Conservation (phyloP, 2,113 vertebrate species). For the Natator depressus region DNA sequence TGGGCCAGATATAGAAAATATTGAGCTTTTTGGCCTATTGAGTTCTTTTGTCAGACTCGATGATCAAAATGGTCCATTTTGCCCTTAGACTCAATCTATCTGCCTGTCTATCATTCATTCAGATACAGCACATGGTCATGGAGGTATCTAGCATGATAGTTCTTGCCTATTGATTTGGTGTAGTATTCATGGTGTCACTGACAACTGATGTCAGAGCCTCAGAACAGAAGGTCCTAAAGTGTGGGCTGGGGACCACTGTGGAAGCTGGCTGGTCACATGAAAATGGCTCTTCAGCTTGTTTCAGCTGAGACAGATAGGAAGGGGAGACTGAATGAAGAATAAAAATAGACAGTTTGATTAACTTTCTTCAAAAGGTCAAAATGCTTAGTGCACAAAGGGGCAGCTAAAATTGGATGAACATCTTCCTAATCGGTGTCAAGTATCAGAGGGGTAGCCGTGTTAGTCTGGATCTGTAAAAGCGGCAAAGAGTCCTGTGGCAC, state of each 20-base stretch:
- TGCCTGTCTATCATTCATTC: neutral
- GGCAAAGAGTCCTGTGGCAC: too few relatives aligned
- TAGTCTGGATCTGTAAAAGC: too few relatives aligned
- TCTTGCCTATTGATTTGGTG: neutral
- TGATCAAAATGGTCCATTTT: neutral
- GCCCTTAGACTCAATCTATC: neutral
- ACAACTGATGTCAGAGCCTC: conserved; percentile 44
- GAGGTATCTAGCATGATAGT: neutral
- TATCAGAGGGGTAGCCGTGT: too few relatives aligned
- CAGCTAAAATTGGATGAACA: conserved; percentile 29
- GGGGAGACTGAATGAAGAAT: conserved; percentile 70
- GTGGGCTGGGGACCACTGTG: conserved; percentile 55
- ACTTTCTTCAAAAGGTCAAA: conserved; percentile 71
- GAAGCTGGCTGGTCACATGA: conserved; percentile 33
- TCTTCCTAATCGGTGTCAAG: neutral
- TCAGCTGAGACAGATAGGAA: conserved; percentile 68
- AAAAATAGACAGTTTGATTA: conserved; percentile 69
- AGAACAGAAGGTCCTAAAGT: conserved; percentile 61
- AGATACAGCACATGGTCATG: neutral
- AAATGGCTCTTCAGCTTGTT: conserved; percentile 65
- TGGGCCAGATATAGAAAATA: conserved; percentile 11
- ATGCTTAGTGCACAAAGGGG: conserved; percentile 50
- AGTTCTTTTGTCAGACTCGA: conserved; percentile 14
- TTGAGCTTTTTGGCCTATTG: neutral
- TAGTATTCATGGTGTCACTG: conserved; percentile 17